phyloP scores from a whole-genome alignment of 2,797 vertebrate species.

The Myotis daubentonii region DNA sequence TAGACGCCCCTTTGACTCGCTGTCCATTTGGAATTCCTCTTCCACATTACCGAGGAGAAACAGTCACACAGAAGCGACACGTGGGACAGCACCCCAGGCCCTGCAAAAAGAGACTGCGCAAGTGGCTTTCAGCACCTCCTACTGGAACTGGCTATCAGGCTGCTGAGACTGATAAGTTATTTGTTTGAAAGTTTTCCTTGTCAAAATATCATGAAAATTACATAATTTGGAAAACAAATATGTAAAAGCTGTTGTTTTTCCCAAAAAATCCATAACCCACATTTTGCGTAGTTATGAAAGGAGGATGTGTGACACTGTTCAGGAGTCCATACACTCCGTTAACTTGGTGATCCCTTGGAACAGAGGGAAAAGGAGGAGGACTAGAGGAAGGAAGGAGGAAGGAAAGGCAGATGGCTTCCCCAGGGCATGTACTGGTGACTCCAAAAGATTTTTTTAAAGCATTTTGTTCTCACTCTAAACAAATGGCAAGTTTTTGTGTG shows the following conservation, averaged over 20 bases:
- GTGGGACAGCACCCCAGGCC: background rate
- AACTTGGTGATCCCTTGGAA: background rate
- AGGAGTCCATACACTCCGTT: background rate
- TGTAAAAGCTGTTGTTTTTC: background rate
- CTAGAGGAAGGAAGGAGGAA: background rate
- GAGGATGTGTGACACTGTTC: background rate
- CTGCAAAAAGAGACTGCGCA: background rate
- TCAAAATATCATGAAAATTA: background rate
- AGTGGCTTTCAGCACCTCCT: background rate
- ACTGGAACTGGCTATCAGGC: background rate
- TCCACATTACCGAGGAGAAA: background rate
- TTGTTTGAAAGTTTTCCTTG: slow-evolving; percentile 12
- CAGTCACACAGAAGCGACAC: background rate
- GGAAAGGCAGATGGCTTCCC: background rate
- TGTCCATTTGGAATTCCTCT: slow-evolving; percentile 4
- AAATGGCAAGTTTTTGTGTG: background rate
- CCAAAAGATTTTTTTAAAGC: background rate
- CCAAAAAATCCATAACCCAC: background rate
- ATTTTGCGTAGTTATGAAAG: background rate
- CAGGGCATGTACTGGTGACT: background rate
- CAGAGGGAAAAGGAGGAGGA: background rate
- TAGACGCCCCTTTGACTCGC: background rate
- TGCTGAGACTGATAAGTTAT: background rate
- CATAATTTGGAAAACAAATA: background rate
- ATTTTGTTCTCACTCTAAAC: slow-evolving; percentile 30